Base-by-base conservation (phyloP, 2,888 invertebrate genomes). In the Ptilodon capucinus region DNA sequence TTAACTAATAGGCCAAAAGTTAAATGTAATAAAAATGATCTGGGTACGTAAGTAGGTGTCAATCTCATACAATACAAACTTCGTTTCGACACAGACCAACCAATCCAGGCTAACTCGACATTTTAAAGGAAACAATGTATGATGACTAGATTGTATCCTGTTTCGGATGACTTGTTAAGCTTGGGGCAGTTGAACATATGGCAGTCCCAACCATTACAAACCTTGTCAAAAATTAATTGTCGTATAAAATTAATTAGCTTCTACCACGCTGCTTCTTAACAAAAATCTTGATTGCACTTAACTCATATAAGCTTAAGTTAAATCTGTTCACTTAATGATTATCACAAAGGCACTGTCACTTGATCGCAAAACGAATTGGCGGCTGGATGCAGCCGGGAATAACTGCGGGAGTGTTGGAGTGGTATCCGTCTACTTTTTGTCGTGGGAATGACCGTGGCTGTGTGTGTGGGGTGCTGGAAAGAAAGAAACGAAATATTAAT, bases 381-480 rank as follows among this genome's bases (percentile, higher is more conserved):
- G 4, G 30, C n/a, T 30, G 30, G 30, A 30, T 13, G 30, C 2
- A 16, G 34, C 34, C 34, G 6, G 16, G 14, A 14, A 14, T 32
- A 32, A 14, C 4, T 2, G 14, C 9, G 25, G 28, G 5, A 28
- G 13, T 19, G n/a, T 18, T 18, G 18, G 11, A 11, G 9, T 28
- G 28, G 28, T 4, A n/a, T 4, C 44, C 32, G 16, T 11, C 17
- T 30, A n/a, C 16, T n/a, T 17, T 51, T 64, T 54, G 46, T 68
- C 64, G 42, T 84, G 81, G 2, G 72, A 68, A 53, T 83, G 80
- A 0, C 70, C 57, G 60, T 81, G 88, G 35, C 72, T 79, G 72
- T 85, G 87, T 0, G 86, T 71, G 62, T 87, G 87, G 1, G 74
- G 74, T 54, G 85, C 88, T 90, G 81, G 18, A 77, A 80, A 49